Base-by-base conservation (phyloP, 2,888 invertebrate genomes). In the Minunthozetes semirufus region DNA sequence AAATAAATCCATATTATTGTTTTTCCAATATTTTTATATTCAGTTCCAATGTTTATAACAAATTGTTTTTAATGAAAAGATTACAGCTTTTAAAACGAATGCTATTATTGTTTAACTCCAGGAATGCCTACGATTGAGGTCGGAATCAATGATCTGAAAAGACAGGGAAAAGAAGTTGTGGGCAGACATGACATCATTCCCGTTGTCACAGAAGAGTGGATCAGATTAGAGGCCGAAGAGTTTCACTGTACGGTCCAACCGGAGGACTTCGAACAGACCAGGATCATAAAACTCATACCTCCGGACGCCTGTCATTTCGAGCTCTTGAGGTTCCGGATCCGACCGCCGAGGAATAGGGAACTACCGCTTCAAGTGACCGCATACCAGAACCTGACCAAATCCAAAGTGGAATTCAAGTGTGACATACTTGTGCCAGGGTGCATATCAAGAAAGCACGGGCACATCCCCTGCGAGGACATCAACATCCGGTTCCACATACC, bases 81-180 rank as follows among this genome's bases (percentile, higher is more conserved):
- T n/a, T n/a, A n/a, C n/a, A n/a, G n/a, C n/a, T n/a, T n/a, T n/a
- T n/a, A n/a, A n/a, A n/a, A n/a, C n/a, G n/a, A n/a, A n/a, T n/a
- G n/a, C n/a, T n/a, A n/a, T n/a, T n/a, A n/a, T n/a, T n/a, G n/a
- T n/a, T n/a, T n/a, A n/a, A 33, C 9, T 33, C 9, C 33, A 33
- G 33, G 33, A 4, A 93, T 94, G 91, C 98, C 98, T 4, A 91
- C 92, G 81, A 89, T 98, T 78, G 99, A 99, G 85, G 85, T 99
- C 80, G 99, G 99, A 4, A 88, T 99, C 75, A 99, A 99, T 84
- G 99, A 99, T 84, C 88, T 94, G 87, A 88, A 93, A 83, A 87
- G 97, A n/a, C 94, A 96, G 84, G 98, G 98, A n/a, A 91, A 91
- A 84, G 99, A 99, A 87, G 96, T 99, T 73, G 99, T 99, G 0